Conservation (phyloP, 2,113 vertebrate genomes). For the Pygoscelis antarcticus region DNA sequence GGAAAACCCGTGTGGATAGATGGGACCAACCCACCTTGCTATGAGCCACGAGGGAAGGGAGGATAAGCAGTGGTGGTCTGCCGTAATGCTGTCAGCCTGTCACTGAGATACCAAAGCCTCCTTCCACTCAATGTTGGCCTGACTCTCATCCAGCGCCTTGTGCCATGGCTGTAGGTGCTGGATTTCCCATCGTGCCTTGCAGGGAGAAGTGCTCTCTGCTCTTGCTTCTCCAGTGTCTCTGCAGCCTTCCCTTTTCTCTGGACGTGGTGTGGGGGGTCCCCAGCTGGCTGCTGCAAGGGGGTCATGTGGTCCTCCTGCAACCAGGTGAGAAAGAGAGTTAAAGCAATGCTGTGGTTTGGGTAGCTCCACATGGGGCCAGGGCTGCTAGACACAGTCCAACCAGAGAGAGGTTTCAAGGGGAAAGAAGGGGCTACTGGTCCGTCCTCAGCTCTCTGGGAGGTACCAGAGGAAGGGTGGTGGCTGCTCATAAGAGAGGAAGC, state of each 20-base stretch:
- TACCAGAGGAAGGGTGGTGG: background rate
- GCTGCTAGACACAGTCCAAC: background rate
- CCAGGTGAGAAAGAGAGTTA: background rate
- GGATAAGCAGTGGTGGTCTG: background rate
- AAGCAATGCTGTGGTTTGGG: background rate
- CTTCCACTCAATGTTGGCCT: background rate
- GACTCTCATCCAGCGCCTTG: background rate
- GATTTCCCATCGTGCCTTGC: background rate
- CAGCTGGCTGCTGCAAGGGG: background rate
- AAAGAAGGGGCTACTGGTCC: background rate
- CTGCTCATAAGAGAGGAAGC: background rate
- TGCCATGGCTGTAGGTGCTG: background rate
- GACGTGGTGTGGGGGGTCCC: accelerated
- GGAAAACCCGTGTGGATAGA: background rate
- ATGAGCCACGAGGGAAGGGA: background rate
- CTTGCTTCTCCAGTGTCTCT: background rate
- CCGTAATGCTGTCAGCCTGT: background rate
- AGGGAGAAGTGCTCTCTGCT: background rate
- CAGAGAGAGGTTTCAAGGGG: background rate
- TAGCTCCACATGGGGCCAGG: background rate
- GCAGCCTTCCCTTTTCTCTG: background rate
- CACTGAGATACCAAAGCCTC: background rate
- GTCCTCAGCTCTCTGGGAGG: background rate
- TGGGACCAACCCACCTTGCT: background rate
- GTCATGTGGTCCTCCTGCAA: background rate